Evolutionary conservation across 2,888 invertebrate species (phyloP).

Genomic region (Octonoba sinensis): DNA sequence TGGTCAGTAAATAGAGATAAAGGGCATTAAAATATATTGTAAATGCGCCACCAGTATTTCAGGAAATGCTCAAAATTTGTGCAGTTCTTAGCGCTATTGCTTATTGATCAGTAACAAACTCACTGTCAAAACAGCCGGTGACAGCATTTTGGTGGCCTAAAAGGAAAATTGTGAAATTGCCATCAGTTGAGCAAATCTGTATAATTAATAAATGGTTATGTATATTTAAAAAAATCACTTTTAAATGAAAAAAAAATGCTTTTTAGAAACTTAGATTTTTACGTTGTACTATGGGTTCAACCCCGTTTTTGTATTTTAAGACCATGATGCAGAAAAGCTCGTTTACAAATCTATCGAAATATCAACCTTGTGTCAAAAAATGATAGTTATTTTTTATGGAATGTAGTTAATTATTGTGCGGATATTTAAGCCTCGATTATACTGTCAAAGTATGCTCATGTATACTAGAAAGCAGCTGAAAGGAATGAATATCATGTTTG

Average conservation of each 20-base stretch:
- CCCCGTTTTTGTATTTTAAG: slow-evolving; percentile 32
- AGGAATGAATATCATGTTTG: no score
- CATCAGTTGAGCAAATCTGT: slow-evolving; percentile 12
- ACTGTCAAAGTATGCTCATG: no score
- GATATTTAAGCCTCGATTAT: no score
- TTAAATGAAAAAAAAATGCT: slow-evolving; percentile 23
- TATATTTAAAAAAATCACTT: slow-evolving; percentile 39
- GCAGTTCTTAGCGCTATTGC: no score
- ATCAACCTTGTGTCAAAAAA: background rate
- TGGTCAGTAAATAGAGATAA: no score
- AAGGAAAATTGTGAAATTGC: background rate
- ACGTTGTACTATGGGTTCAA: slow-evolving; percentile 29
- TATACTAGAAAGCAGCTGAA: no score
- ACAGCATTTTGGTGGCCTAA: no score
- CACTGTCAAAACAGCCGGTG: no score
- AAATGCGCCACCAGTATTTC: no score
- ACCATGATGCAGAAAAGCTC: slow-evolving; percentile 38
- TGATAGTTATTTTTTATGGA: background rate
- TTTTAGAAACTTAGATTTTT: slow-evolving; percentile 55
- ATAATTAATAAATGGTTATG: slow-evolving; percentile 39
- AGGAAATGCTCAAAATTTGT: no score
- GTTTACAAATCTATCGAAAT: slow-evolving; percentile 20
- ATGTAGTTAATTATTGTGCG: background rate
- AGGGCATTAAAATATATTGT: no score
- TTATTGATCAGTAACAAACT: no score